Conservation (phyloP, 2,888 invertebrate species). For the Pachydiplax longipennis region DNA sequence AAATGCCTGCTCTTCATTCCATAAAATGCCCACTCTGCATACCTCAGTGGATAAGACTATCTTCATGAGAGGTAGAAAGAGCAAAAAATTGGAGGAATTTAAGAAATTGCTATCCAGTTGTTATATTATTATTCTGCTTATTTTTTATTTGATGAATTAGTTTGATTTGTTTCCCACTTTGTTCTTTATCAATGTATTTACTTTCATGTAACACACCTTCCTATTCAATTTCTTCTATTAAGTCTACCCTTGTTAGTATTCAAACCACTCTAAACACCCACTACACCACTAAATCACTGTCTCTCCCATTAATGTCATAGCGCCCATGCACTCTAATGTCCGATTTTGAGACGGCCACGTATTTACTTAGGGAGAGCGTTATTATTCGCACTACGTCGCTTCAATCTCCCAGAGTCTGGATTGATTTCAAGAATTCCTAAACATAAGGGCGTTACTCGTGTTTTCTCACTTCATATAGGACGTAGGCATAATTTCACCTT, state of each 20-base stretch:
- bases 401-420: neutral
- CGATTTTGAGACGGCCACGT: neutral
- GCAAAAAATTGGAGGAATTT: too few relatives aligned
- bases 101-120: too few relatives aligned
- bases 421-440: neutral
- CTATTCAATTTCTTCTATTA: neutral
- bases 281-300: neutral
- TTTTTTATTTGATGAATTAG: too few relatives aligned
- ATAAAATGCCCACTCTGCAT: too few relatives aligned
- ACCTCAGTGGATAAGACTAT: too few relatives aligned
- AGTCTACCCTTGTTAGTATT: neutral
- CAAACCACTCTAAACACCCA: neutral
- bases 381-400: neutral
- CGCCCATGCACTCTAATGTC: neutral
- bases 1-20: too few relatives aligned
- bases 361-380: neutral
- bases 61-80: too few relatives aligned
- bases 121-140: too few relatives aligned
- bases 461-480: neutral
- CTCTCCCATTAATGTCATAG: neutral
- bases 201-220: neutral
- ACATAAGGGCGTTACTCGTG: neutral
- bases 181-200: slow-evolving; percentile 9
- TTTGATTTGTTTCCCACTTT: neutral
- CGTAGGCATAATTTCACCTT: too few relatives aligned